Evolutionary conservation across 2,113 vertebrate species (phyloP), one percentile per base, ranked within the genome.

Genomic region (Hiodon alosoides): DNA sequence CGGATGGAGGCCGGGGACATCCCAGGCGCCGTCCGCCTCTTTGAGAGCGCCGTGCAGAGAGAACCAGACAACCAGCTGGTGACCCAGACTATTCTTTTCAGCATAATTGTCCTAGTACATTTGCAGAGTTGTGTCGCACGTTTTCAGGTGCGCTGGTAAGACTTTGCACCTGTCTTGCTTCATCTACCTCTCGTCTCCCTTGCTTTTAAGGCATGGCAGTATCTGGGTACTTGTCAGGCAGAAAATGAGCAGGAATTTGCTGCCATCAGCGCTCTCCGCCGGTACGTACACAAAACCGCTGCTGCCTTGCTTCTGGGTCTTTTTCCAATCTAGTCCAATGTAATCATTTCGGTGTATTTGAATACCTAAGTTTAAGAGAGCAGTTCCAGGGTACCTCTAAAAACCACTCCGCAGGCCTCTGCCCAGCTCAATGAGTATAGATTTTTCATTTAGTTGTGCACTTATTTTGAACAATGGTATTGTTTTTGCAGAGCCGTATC

Each of bases 161-260:
- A 3, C 54, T 46, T 16, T 50, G 14, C 50, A 3, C 50, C 9
- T 58, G 2, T 5, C 62, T 16, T 5, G 10, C 6, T 55, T 14
- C 31, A 17, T 3, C 76, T 61, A 31, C 74, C 72, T 53, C 59
- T 11, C 4, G 8, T 62, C 7, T 47, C 62, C 5, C 69, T 52
- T 64, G 48, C 69, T 13, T 76, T 16, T 54, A 78, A 99, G 97
- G 97, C 96, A 47, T 99, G 97, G 97, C 97, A 99, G 74, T 98
- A 98, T 82, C 89, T 99, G 87, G 97, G 97, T 72, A 98, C 97
- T 17, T 98, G 95, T 50, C 97, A 99, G 85, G 97, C 97, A 54
- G 97, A 99, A 87, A 99, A 98, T 0, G 97, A 99, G 14, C 97
- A 99, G 75, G 97, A 99, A 75, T 94, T 98, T 71, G 89, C 95